These are phyloP conservation scores for Pseudorhiza aurosa DNA, from an alignment of 30 jellyfish, hydroid and myxozoan species.

Conservation along the genomic window DNA sequence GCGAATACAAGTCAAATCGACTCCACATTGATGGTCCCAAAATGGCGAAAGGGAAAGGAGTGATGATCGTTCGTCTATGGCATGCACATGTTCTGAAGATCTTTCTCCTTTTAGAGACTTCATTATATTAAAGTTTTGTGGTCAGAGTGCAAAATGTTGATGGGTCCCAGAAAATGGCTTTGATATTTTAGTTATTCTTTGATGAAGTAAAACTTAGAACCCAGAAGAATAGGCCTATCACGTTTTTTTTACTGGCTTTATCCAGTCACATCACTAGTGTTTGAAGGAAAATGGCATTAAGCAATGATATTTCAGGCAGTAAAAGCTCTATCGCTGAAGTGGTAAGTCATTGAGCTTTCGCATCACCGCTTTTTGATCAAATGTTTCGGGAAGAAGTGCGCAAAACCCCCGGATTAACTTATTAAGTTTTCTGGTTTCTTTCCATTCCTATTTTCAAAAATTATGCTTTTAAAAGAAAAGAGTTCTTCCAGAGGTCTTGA, in stretches of 20 bases:
- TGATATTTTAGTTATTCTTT: background rate
- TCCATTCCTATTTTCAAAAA: too few species aligned
- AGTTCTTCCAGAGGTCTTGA: too few species aligned
- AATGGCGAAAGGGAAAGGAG: conserved; percentile 26
- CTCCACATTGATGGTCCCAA: background rate
- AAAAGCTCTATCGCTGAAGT: background rate
- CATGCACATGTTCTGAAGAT: background rate
- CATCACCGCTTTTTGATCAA: too few species aligned
- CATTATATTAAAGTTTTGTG: background rate
- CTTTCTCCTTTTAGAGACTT: background rate
- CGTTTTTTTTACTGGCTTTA: background rate
- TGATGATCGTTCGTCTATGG: background rate
- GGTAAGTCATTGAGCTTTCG: too few species aligned
- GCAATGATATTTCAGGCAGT: background rate
- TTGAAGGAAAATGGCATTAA: background rate
- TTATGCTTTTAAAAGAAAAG: too few species aligned
- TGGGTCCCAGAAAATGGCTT: background rate
- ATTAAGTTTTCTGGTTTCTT: too few species aligned
- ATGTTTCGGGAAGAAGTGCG: too few species aligned
- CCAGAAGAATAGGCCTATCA: conserved; percentile 6
- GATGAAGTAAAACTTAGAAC: background rate
- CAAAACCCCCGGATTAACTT: too few species aligned
- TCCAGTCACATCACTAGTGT: background rate
- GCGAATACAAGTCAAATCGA: background rate
- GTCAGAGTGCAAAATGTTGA: background rate